Conservation (phyloP, 2,113 vertebrate genomes). For the Callopanchax toddi region DNA sequence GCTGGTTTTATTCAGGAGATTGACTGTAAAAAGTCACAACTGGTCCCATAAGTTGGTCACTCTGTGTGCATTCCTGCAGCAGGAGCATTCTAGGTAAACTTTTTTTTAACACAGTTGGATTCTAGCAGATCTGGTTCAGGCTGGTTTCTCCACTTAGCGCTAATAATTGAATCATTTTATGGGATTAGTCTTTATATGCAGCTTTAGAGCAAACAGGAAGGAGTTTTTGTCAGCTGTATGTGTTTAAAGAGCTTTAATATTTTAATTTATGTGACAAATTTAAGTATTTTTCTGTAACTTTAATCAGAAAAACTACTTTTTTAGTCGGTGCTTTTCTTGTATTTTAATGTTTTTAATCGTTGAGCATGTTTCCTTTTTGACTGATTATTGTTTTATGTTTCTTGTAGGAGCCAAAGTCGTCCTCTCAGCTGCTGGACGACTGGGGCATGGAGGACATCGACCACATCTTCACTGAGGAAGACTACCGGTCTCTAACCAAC, state of each 20-base stretch:
- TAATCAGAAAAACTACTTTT: too few relatives aligned
- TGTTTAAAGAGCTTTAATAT: too few relatives aligned
- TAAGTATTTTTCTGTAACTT: too few relatives aligned
- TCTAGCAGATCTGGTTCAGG: not conserved
- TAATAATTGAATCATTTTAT: not conserved
- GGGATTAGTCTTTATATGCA: too few relatives aligned
- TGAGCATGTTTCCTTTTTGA: not conserved
- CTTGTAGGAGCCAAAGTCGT: conserved; percentile 91
- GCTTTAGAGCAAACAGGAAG: too few relatives aligned
- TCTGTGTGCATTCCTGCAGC: not conserved
- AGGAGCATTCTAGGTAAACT: too few relatives aligned
- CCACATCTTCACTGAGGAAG: conserved; percentile 94
- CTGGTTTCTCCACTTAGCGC: not conserved
- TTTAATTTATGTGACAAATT: too few relatives aligned
- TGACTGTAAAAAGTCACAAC: not conserved
- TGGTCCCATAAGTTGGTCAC: conserved; percentile 4
- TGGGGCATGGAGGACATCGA: conserved; percentile 99
- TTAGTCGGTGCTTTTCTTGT: too few relatives aligned
- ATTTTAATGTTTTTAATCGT: not conserved
- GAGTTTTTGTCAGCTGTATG: too few relatives aligned
- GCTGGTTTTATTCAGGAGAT: not conserved
- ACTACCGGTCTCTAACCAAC: conserved; percentile 96
- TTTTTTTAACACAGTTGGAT: not conserved
- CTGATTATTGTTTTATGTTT: not conserved
- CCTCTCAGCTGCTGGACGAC: conserved; percentile 93